Base-by-base conservation (phyloP, 2,113 vertebrate genomes). In the Chamaetylas fuelleborni region DNA sequence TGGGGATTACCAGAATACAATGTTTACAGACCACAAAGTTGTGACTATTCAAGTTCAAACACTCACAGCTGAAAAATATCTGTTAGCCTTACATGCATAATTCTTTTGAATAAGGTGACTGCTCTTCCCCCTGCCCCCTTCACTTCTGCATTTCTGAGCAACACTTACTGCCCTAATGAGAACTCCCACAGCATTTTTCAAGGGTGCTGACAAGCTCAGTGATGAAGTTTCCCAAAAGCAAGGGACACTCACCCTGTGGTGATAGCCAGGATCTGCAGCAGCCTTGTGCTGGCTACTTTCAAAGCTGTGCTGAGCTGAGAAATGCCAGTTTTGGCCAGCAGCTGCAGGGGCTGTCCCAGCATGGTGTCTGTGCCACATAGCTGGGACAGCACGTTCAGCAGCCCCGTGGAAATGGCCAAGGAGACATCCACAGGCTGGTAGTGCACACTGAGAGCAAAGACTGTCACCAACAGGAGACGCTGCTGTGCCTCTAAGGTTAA, bases 381-480 rank as follows among this genome's bases (percentile, higher is more conserved):
- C 97, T 99, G 99, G 1, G 99, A 99, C 7, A 99, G 96, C 34
- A 99, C 99, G 4, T 98, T 99, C 24, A 99, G 97, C n/a, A 99
- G 96, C 12, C 99, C 99, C 7, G 99, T 99, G 58, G 99, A 99
- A 92, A 99, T 99, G 70, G 99, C 99, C 97, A 99, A 93, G 48
- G 99, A 99, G 51, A 99, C 99, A 76, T 99, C 99, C 54, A 99
- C 98, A 0, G 99, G 99, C 97, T 99, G 99, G 96, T 99, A 99
- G 53, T 99, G 99, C 19, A 99, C 99, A 1, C 99, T 99, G 47
- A 99, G 98, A 7, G 99, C 99, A 67, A 99, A 99, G 64, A 99
- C 99, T 0, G 99, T 99, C 85, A 99, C 99, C 98, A 99, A 97
- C 33, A 99, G 98, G 89, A 99, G 99, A 92, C 99, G 98, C 84